These are phyloP conservation scores for Pteronura brasiliensis DNA, from an alignment of 2,113 vertebrate species.

Conservation along the genomic window DNA sequence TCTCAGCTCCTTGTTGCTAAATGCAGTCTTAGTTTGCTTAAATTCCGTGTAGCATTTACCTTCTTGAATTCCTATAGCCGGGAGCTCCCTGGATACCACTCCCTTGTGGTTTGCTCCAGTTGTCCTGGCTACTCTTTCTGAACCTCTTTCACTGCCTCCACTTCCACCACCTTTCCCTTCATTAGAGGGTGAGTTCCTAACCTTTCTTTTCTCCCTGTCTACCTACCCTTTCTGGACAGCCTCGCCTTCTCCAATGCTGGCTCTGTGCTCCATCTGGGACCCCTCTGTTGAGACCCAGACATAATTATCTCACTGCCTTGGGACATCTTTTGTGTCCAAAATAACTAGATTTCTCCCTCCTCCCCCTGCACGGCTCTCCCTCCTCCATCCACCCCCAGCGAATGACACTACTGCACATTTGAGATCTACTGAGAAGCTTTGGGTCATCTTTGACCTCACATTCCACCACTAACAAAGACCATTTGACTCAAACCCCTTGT, in stretches of 20 bases:
- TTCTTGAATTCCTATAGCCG: background rate
- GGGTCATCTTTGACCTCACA: background rate
- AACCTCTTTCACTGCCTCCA: background rate
- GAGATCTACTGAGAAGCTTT: background rate
- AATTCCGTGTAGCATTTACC: background rate
- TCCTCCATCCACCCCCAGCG: background rate
- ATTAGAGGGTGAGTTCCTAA: background rate
- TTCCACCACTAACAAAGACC: background rate
- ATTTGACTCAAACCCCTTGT: background rate
- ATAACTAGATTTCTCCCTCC: background rate
- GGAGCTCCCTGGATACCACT: background rate
- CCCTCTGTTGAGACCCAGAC: background rate
- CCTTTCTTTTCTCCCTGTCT: background rate
- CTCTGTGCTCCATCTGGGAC: background rate
- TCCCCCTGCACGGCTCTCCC: fast-evolving
- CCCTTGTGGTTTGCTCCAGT: background rate
- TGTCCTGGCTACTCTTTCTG: background rate
- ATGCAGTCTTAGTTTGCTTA: background rate
- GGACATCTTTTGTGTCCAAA: background rate
- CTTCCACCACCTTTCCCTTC: background rate
- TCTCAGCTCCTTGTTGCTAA: background rate
- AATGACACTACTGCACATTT: background rate
- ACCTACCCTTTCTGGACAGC: background rate
- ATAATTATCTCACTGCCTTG: background rate
- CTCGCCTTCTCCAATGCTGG: background rate